These are phyloP conservation scores for Sinotaia quadrata DNA, from an alignment of 2,888 invertebrate species.

Conservation along the genomic window DNA sequence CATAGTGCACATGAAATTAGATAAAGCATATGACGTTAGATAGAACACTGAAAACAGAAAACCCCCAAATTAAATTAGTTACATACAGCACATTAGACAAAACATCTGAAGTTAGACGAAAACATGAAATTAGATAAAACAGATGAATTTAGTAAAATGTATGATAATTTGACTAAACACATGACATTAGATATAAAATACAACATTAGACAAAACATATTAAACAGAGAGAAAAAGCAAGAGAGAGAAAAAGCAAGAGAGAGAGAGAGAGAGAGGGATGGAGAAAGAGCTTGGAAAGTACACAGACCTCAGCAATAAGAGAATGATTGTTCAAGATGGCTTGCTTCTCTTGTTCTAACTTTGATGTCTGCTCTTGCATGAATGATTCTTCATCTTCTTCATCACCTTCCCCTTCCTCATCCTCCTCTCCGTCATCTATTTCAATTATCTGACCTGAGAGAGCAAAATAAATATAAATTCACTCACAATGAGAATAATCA, in stretches of 20 bases:
- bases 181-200: neutral
- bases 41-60: too few relatives aligned
- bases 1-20: too few relatives aligned
- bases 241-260: too few relatives aligned
- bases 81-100: too few relatives aligned
- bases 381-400: slow-evolving; percentile 72
- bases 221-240: too few relatives aligned
- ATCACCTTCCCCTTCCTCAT: slow-evolving; percentile 72
- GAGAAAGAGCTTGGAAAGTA: neutral
- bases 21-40: too few relatives aligned
- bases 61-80: too few relatives aligned
- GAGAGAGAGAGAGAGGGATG: neutral
- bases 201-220: neutral
- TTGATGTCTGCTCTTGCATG: slow-evolving; percentile 70
- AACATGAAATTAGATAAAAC: too few relatives aligned
- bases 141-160: too few relatives aligned
- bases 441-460: slow-evolving; percentile 34
- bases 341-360: slow-evolving; percentile 73
- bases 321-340: slow-evolving; percentile 71
- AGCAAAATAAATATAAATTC: too few relatives aligned
- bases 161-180: neutral
- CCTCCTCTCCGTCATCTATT: slow-evolving; percentile 71
- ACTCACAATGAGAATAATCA: too few relatives aligned
- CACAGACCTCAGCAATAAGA: slow-evolving; percentile 67
- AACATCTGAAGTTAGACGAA: too few relatives aligned